Evolutionary conservation across 2,113 vertebrate species (phyloP).

Genomic region (Leptobrachium leishanense): DNA sequence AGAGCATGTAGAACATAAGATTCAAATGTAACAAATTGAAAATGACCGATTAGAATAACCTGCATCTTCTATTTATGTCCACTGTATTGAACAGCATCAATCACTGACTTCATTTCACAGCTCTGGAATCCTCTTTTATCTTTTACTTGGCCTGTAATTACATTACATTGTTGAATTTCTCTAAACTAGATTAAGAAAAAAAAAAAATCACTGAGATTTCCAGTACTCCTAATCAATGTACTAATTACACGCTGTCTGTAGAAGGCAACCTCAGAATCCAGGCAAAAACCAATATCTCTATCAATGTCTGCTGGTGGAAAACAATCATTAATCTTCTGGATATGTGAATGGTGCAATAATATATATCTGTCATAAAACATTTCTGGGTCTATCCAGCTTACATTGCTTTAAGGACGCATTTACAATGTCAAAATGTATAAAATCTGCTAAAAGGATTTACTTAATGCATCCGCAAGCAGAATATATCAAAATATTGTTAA

Average conservation of each 20-base stretch:
- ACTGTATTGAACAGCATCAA: background rate
- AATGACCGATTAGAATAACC: background rate
- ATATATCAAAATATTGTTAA: too few species aligned
- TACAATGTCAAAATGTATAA: too few species aligned
- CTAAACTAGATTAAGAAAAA: slow-evolving; percentile 35
- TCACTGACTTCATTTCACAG: background rate
- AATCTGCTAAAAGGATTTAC: too few species aligned
- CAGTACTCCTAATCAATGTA: slow-evolving; percentile 42
- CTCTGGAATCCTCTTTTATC: slow-evolving; percentile 2
- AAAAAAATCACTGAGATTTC: slow-evolving; percentile 21
- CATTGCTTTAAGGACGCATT: too few species aligned
- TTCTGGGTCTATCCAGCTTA: too few species aligned
- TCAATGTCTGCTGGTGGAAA: slow-evolving; percentile 4
- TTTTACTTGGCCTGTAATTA: slow-evolving; percentile 14
- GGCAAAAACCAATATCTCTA: slow-evolving; percentile 21
- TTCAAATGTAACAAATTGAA: background rate
- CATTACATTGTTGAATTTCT: slow-evolving; percentile 4
- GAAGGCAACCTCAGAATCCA: slow-evolving; percentile 21
- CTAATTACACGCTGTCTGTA: slow-evolving; percentile 13
- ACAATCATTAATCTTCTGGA: slow-evolving; percentile 25
- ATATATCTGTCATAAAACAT: too few species aligned
- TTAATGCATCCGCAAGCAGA: too few species aligned
- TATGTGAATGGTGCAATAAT: too few species aligned
- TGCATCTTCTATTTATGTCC: background rate
- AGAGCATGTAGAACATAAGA: background rate